These are phyloP conservation scores for Drosophila melanica DNA, from an alignment of 1,140 invertebrate genomes.

Conservation along the genomic window DNA sequence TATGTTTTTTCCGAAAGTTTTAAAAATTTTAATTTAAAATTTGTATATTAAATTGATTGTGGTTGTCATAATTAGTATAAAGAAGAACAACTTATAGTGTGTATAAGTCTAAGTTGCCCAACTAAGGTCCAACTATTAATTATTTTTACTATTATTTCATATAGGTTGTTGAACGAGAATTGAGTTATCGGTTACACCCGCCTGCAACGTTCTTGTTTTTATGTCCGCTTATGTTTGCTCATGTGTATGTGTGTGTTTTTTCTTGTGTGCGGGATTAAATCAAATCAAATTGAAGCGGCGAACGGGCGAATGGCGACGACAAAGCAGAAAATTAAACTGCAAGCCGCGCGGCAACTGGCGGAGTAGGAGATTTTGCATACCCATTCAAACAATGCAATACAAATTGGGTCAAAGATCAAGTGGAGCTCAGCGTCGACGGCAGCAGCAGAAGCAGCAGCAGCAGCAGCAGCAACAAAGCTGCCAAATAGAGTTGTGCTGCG, in stretches of 20 bases:
- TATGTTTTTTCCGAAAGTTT: no score
- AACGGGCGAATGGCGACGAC: constrained; percentile 50
- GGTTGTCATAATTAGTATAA: no score
- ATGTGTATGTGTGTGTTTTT: constrained; percentile 21
- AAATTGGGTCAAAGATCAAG: constrained; percentile 83
- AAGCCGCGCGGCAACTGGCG: constrained; percentile 25
- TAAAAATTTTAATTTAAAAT: no score
- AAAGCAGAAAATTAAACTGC: constrained; percentile 71
- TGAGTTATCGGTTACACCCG: no score
- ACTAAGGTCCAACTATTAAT: no score
- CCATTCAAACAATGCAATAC: constrained; percentile 74
- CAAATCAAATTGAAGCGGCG: constrained; percentile 67
- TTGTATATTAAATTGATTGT: no score
- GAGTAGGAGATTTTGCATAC: constrained; percentile 59
- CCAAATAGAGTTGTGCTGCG: constrained; percentile 73
- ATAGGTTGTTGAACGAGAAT: no score
- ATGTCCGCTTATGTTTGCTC: neutral
- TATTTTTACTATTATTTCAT: no score
- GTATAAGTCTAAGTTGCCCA: no score
- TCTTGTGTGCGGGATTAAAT: constrained; percentile 52
- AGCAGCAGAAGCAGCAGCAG: constrained; percentile 21
- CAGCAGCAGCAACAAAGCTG: constrained; percentile 42
- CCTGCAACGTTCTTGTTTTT: neutral
- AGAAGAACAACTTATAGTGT: no score
- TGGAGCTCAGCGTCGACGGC: constrained; percentile 67